phyloP scores from a whole-genome alignment of 2,888 invertebrate species.

The Lumbricus terrestris region DNA sequence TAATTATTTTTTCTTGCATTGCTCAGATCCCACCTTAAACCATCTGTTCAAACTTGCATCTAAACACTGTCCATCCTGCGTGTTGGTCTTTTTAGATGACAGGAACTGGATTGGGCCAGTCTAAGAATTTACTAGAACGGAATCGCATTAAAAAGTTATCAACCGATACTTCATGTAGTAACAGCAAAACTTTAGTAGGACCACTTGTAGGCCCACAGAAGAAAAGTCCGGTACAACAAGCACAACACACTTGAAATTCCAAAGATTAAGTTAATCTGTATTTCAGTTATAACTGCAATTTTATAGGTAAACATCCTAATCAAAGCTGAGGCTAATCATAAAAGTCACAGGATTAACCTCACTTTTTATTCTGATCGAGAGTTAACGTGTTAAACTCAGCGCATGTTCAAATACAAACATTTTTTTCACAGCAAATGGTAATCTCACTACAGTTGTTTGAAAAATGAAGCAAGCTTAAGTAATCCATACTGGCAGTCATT shows the following conservation, averaged over 20 bases:
- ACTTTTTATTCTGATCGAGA: not conserved
- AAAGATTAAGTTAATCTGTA: not conserved
- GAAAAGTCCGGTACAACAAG: not conserved
- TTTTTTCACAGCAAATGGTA: constrained; percentile 12
- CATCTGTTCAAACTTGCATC: not conserved
- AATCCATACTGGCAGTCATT: not conserved
- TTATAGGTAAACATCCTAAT: not conserved
- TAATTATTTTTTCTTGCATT: not conserved
- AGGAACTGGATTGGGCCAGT: not conserved
- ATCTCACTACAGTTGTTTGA: not conserved
- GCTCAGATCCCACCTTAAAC: not conserved
- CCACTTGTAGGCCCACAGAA: no score
- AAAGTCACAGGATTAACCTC: not conserved
- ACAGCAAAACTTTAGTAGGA: not conserved
- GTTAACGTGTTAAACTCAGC: not conserved
- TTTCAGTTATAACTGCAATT: no score
- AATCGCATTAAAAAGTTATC: not conserved
- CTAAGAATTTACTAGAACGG: not conserved
- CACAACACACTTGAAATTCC: not conserved
- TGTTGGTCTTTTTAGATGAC: not conserved
- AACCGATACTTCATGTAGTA: not conserved
- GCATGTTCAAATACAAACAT: not conserved
- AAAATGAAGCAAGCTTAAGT: constrained; percentile 9
- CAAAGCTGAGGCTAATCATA: not conserved
- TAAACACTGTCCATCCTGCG: not conserved